Conservation (phyloP, 1,140 invertebrate genomes). For the Zaprionus africanus region DNA sequence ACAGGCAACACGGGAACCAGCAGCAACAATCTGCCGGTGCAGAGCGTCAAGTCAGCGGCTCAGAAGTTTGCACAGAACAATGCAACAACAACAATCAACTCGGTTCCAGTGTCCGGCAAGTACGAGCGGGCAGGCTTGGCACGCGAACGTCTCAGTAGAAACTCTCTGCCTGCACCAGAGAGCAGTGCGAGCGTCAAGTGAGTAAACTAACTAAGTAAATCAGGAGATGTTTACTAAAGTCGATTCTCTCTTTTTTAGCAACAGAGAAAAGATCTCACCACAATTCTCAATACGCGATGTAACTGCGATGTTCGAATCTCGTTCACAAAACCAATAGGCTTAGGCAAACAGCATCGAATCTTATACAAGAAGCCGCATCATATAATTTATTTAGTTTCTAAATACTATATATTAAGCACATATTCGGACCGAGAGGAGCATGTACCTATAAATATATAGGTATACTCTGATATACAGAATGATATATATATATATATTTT, state of each 20-base stretch:
- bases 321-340: constrained; percentile 85
- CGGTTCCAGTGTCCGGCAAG: constrained; percentile 50
- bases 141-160: constrained; percentile 60
- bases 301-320: constrained; percentile 90
- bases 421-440: not conserved
- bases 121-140: constrained; percentile 62
- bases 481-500: constrained; percentile 25
- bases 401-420: constrained; percentile 26
- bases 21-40: constrained; percentile 26
- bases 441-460: not conserved
- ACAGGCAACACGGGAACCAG: constrained; percentile 32
- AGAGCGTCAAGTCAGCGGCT: constrained; percentile 62
- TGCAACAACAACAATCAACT: constrained; percentile 37
- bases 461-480: constrained; percentile 10
- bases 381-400: constrained; percentile 54
- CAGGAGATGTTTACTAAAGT: constrained; percentile 2
- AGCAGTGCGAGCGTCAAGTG: constrained; percentile 70
- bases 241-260: constrained; percentile 75
- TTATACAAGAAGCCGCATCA: constrained; percentile 45
- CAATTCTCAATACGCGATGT: constrained; percentile 91
- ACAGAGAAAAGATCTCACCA: constrained; percentile 87
- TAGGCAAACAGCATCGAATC: constrained; percentile 64
- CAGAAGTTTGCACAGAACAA: constrained; percentile 62
- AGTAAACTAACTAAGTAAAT: constrained; percentile 26
- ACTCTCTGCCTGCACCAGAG: constrained; percentile 56